These are phyloP conservation scores for Oncorhynchus gorbuscha DNA, from an alignment of 2,113 vertebrate genomes.

Conservation along the genomic window DNA sequence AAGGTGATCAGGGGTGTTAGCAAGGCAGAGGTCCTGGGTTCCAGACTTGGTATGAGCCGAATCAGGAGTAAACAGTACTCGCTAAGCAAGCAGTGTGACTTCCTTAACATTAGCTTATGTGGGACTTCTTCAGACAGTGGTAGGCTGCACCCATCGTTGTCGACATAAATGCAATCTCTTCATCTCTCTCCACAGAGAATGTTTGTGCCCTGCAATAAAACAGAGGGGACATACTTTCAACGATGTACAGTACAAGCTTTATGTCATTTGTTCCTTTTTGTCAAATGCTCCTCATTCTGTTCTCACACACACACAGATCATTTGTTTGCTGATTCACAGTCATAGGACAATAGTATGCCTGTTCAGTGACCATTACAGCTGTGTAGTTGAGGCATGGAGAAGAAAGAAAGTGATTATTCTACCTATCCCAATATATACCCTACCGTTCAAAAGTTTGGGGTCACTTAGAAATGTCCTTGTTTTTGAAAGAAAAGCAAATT, in stretches of 20 bases:
- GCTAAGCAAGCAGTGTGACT: no score
- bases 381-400: constrained; percentile 41
- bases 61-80: no score
- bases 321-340: constrained; percentile 52
- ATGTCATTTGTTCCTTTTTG: constrained; percentile 33
- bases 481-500: no score
- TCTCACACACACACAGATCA: constrained; percentile 31
- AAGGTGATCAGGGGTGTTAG: no score
- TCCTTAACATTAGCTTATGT: no score
- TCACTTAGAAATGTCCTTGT: no score
- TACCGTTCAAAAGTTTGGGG: constrained; percentile 14
- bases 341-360: constrained; percentile 42
- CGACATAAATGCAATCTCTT: background rate
- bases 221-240: constrained; percentile 5
- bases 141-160: background rate
- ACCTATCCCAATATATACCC: constrained; percentile 30
- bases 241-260: constrained; percentile 19
- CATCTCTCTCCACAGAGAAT: background rate
- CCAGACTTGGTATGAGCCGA: no score
- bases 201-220: constrained; percentile 5
- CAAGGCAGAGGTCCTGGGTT: no score
- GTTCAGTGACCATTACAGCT: constrained; percentile 34
- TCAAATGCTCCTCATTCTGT: constrained; percentile 32
- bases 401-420: constrained; percentile 24
- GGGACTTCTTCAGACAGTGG: no score